A percentile compares a stretch with the other conserved stretches of the same genome.
phyloP scores from a whole-genome alignment of 2,797 vertebrate species.

The Galago senegalensis region DNA sequence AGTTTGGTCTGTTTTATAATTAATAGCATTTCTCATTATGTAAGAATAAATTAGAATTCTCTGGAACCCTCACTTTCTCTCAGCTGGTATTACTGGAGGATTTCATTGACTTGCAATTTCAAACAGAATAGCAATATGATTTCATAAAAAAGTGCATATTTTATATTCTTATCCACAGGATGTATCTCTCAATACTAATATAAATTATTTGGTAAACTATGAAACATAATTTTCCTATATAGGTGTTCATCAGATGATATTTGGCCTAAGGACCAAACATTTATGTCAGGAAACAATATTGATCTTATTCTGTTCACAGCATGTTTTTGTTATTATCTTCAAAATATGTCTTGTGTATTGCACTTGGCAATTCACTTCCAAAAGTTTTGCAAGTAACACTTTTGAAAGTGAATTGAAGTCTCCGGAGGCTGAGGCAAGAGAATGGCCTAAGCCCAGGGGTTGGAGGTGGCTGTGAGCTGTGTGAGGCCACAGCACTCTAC shows the following conservation, averaged over 20 bases:
- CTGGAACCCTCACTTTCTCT: conserved; percentile 42
- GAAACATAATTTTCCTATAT: not conserved
- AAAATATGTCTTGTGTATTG: not conserved
- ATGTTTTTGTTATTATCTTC: not conserved
- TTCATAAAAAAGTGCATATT: not conserved
- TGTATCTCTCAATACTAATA: not conserved
- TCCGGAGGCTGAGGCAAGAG: too few relatives aligned
- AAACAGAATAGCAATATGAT: not conserved
- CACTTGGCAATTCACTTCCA: too few relatives aligned
- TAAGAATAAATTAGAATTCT: conserved; percentile 60
- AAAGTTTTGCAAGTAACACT: too few relatives aligned
- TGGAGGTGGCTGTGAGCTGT: too few relatives aligned
- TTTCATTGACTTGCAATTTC: conserved; percentile 24
- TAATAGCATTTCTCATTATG: conserved; percentile 35
- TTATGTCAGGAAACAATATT: not conserved
- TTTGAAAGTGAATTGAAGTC: not conserved
- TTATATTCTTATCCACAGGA: not conserved
- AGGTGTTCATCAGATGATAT: not conserved
- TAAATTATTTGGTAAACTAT: conserved; percentile 3
- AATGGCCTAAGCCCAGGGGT: too few relatives aligned
- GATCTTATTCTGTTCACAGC: not conserved
- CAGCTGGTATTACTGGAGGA: not conserved
- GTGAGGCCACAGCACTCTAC: too few relatives aligned
- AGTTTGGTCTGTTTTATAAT: conserved; percentile 57
- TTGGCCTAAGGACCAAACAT: not conserved